Evolutionary conservation across 2,888 invertebrate species (phyloP).

Genomic region (Pandemis corylana): DNA sequence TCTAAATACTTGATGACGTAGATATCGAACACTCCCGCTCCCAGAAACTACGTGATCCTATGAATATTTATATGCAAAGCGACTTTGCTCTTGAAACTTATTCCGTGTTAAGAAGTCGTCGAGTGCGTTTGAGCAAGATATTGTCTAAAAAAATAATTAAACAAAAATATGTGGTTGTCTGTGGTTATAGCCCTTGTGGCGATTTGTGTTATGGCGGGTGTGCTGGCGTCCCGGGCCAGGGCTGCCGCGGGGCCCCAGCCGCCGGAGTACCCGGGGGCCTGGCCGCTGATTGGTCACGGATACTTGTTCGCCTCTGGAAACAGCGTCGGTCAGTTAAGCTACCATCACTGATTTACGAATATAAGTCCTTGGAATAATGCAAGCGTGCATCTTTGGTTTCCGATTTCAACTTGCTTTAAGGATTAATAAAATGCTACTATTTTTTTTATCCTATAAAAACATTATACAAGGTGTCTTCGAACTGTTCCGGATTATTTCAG

Average conservation of each 20-base stretch:
- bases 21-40: too few species aligned
- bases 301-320: constrained; percentile 52
- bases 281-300: constrained; percentile 57
- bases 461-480: too few species aligned
- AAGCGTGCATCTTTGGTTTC: too few species aligned
- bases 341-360: too few species aligned
- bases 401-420: too few species aligned
- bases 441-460: too few species aligned
- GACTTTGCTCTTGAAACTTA: background rate
- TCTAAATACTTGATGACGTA: too few species aligned
- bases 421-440: too few species aligned
- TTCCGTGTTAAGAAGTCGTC: background rate
- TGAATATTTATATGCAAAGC: background rate
- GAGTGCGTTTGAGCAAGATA: background rate
- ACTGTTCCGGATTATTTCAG: too few species aligned
- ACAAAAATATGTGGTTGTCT: constrained; percentile 7
- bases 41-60: too few species aligned
- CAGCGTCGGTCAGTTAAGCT: constrained; percentile 50
- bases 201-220: background rate
- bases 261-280: constrained; percentile 49
- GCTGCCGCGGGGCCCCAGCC: constrained; percentile 26
- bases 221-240: background rate
- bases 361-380: too few species aligned
- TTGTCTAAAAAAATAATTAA: background rate
- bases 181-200: background rate